Evolutionary conservation across 2,113 vertebrate genomes (phyloP), one percentile per base, ranked within the genome.

Genomic region (Zosterops pallidus): DNA sequence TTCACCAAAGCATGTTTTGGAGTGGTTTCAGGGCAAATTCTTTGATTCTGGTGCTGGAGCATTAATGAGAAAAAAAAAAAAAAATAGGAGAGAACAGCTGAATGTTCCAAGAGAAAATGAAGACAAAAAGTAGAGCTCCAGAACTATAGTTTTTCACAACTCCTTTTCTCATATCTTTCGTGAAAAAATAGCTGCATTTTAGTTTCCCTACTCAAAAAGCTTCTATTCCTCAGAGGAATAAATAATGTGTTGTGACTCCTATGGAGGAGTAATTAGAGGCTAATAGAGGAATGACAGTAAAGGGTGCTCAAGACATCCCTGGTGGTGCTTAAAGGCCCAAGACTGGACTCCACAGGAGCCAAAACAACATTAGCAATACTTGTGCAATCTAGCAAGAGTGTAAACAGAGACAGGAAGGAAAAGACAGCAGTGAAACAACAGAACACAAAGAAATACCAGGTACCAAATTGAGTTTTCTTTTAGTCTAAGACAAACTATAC

Each of bases 11-110:
- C 50, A 74, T 1, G 0, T 76, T 44, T 80, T 39, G 37, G 80
- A 42, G 33, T 87, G 46, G 71, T 95, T 95, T 93, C 67, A 80
- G 83, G 75, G 55, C 57, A 93, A 80, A 77, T 65, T 86, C 53
- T 92, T 90, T 79, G 53, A 79, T 90, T 92, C 35, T 71, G 24
- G 49, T 83, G 44, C 62, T 46, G 80, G 9, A 81, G 29, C 33
- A 49, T 28, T 59, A 78, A 21, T 8, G 9, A 82, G 37, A 8
- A 3, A 26, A 67, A 21, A 83, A 60, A 53, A 44, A 35, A 55
- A 47, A 44, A 39, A 60, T 3, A 64, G 18, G 26, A 63, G 12
- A 71, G 29, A 82, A 68, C 6, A 68, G 42, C 12, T 49, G 46
- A 71, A 37, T 8, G 13, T 55, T 92, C 72, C 64, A 65, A 69